Percentiles rank a stretch among this genome's conserved stretches.
Evolutionary conservation across 92 coral and sea anemone genomes (phyloP).

Genomic region (Scolanthus callimorphus): DNA sequence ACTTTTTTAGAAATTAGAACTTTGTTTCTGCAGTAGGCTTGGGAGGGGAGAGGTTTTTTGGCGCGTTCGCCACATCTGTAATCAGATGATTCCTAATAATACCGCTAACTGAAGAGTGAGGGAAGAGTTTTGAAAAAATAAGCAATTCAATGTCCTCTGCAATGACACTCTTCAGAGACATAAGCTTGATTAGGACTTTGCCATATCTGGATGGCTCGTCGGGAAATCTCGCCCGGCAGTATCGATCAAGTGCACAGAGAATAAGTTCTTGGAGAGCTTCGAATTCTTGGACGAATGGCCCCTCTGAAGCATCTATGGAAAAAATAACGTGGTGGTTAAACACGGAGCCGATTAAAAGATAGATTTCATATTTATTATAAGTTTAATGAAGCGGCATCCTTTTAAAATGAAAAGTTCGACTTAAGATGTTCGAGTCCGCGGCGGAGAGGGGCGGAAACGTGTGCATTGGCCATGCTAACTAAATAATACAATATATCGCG

Average conservation of each 20-base stretch:
- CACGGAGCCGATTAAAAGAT: no score
- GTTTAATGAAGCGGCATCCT: no score
- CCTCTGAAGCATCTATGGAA: conserved; percentile 40
- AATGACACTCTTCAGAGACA: conserved; percentile 44
- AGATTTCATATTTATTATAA: no score
- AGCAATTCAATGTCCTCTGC: conserved; percentile 45
- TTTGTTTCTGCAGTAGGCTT: not conserved
- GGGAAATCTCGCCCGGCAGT: conserved; percentile 49
- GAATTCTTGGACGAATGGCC: conserved; percentile 42
- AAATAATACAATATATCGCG: no score
- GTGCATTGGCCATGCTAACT: no score
- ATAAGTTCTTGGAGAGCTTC: conserved; percentile 50
- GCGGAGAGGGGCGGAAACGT: no score
- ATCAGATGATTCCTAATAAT: conserved; percentile 54
- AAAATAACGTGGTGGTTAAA: no score
- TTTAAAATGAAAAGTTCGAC: not conserved
- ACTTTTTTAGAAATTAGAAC: not conserved
- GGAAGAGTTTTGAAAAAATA: conserved; percentile 46
- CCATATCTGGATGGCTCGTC: conserved; percentile 51
- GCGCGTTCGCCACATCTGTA: conserved; percentile 14
- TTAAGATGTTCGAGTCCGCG: not conserved
- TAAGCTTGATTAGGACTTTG: conserved; percentile 51
- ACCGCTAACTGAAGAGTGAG: conserved; percentile 40
- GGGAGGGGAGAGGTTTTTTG: conserved; percentile 7
- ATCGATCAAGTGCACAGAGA: conserved; percentile 47